Percentiles rank a stretch among this genome's conserved stretches.
Evolutionary conservation across 2,797 vertebrate species (phyloP).

Genomic region (Carcharodon carcharias): DNA sequence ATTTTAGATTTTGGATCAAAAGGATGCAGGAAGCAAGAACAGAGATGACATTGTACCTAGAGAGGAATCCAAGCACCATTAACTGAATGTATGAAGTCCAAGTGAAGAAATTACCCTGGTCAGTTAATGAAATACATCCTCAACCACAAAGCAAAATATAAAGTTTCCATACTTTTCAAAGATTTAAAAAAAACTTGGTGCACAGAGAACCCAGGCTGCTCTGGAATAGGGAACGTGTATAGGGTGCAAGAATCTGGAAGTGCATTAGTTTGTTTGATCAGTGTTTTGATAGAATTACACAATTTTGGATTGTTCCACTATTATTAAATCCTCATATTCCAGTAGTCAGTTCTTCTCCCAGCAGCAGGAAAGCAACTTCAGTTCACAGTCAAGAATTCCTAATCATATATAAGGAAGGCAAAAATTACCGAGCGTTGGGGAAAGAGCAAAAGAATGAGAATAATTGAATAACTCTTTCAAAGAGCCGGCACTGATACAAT

Average conservation of each 20-base stretch:
- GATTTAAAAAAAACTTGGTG: background rate
- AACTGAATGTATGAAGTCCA: background rate
- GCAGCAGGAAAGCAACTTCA: background rate
- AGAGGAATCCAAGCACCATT: background rate
- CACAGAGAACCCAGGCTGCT: background rate
- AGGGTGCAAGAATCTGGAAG: background rate
- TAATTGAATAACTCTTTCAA: background rate
- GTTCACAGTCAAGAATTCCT: background rate
- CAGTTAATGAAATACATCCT: background rate
- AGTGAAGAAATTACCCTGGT: background rate
- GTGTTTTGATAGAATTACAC: background rate
- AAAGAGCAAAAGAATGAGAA: background rate
- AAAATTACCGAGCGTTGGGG: background rate
- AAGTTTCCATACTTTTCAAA: background rate
- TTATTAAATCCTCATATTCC: background rate
- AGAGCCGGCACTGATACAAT: background rate
- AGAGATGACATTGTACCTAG: background rate
- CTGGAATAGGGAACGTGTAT: background rate
- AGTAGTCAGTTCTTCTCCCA: background rate
- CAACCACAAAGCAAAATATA: background rate
- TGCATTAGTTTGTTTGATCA: background rate
- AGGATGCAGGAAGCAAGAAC: background rate
- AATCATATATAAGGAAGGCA: background rate
- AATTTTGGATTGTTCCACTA: background rate
- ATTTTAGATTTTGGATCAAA: background rate